Evolutionary conservation across 2,888 invertebrate genomes (phyloP), one percentile per base, ranked within the genome.

Genomic region (Norana najaformis): DNA sequence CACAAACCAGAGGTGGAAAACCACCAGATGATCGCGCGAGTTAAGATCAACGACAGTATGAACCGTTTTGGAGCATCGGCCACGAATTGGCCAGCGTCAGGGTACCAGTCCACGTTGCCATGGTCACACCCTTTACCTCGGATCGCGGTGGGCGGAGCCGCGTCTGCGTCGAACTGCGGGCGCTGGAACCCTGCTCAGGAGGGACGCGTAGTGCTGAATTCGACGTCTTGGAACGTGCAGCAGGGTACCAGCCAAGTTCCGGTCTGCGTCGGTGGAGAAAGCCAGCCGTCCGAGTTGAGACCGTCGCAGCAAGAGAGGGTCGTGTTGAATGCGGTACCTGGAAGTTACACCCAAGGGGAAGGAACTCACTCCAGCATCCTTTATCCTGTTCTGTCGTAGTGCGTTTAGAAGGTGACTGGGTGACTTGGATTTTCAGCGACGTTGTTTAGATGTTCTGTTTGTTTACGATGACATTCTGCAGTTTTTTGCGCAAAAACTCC

Each of bases 141-240:
- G 69, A 69, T 69, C n/a, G 69, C 69, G 4, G 30, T 69, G 6
- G n/a, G 69, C 69, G 69, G 69, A 69, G 11, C 69, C n/a, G 0
- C 69, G n/a, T 1, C 69, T n/a, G n/a, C 69, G n/a, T 30, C 69
- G 69, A 69, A 69, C 69, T n/a, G 16, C n/a, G 69, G n/a, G 69
- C 69, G 69, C 69, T 69, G 69, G 69, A 69, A 69, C 69, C 69
- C 69, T 69, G n/a, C 69, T 69, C 69, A 69, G 69, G 69, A 69
- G 3, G 69, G 69, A 69, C 69, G 69, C 69, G 69, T 69, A 8
- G 69, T 69, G 69, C 69, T 69, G n/a, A 69, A 69, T 69, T 30
- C n/a, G 16, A 11, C 69, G 69, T 16, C 69, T 6, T 30, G n/a
- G 69, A n/a, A n/a, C 69, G 69, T 69, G 11, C 69, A 69, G 69